Evolutionary conservation across 2,888 invertebrate genomes (phyloP), one percentile per base, ranked within the genome.

Genomic region (Oxyscelio sp.): DNA sequence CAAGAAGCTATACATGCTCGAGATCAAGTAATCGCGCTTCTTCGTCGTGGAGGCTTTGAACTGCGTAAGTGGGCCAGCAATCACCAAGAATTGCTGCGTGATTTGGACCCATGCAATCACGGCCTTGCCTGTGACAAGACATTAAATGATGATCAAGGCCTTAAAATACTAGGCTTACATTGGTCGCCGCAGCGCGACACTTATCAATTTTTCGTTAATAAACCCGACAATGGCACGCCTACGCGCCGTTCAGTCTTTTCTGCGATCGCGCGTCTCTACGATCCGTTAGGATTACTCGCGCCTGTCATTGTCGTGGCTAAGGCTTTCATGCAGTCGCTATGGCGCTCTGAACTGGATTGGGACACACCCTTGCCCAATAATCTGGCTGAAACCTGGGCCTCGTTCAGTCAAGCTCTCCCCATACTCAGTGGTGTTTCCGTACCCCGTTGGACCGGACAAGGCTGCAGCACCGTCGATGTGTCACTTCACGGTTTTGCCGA

Each of bases 61-160:
- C 34, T 61, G 9, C 43, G 43, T 0, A 61, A 61, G 43, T 61
- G 61, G 61, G 61, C 19, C 3, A 11, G 21, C n/a, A 61, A 61
- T 21, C 1, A 4, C 22, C 8, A 9, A 21, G 40, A 61, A 11
- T 21, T 61, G 22, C 38, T 61, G 1, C 19, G n/a, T 5, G 59
- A 40, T 13, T 4, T 45, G 15, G 11, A 45, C 17, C 4, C 19
- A 2, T 6, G 1, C 4, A 15, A 15, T 19, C 45, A 45, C 11
- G 45, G 19, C 3, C 17, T 45, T 1, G 17, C 19, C 11, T 43
- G 43, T 15, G 43, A 43, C 11, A 43, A n/a, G n/a, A n/a, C n/a
- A n/a, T n/a, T n/a, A n/a, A n/a, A n/a, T n/a, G n/a, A 43, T 43
- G 43, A 43, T 43, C 5, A 43, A 13, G 43, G 15, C 11, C 13